Base-by-base conservation (phyloP, 1,140 invertebrate genomes). In the Lepidurus apus region DNA sequence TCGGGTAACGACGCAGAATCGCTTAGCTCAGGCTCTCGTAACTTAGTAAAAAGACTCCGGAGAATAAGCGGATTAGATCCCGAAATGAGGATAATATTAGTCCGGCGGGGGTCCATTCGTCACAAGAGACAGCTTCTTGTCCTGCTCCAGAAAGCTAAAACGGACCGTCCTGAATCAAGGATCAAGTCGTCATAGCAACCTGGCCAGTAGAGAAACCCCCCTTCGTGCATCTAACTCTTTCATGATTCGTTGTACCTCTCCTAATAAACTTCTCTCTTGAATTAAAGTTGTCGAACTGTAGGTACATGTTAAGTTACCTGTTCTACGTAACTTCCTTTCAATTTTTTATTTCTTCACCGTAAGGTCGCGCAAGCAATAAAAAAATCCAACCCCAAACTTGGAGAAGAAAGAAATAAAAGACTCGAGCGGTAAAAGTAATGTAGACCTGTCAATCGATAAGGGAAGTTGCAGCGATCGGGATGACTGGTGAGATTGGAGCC, bases 141-240 rank as follows among this genome's bases (percentile, higher is more conserved):
- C n/a, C n/a, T n/a, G n/a, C n/a, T n/a, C n/a, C n/a, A n/a, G n/a
- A n/a, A 65, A 13, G 17, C 21, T 65, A n/a, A n/a, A 65, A 65
- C 21, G 53, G 21, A n/a, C 53, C 17, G 17, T 65, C 53, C 34
- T 17, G 53, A 21, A 65, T 65, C 8, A 65, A 21, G 53, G 21
- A 65, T 65, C 53, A 21, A 65, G 21, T 65, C 21, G 53, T 65
- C 53, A 65, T 65, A 65, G 53, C 53, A 65, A 65, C 53, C 53
- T n/a, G 13, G 4, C 53, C 53, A 7, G 13, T 21, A 65, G 53
- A 65, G 34, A 34, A 34, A 3, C 53, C 53, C 21, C 53, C 53
- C 13, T 65, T 65, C 53, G 53, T 65, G 53, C 53, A 21, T 21
- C n/a, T 65, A n/a, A 65, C 5, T 65, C 53, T 65, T 65, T 65